Evolutionary conservation across 2,888 invertebrate genomes (phyloP), one percentile per base, ranked within the genome.

Genomic region (Cantharis lateralis): DNA sequence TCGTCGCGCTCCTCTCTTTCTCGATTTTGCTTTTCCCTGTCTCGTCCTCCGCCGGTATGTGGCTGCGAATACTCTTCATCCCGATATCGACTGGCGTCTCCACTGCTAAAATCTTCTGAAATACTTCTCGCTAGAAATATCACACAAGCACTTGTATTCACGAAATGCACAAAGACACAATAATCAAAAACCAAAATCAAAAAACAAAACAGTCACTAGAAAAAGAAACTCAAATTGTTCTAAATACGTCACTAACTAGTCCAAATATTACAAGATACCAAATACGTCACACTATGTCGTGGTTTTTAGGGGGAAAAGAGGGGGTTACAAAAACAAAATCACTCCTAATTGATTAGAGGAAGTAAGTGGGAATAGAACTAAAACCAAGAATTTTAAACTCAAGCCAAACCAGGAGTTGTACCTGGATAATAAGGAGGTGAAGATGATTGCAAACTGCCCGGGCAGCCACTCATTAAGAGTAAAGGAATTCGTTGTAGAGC

Each of bases 31-130:
- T 88, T 88, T 82, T 91, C 90, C 76, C 88, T 88, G 86, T 91
- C 89, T 78, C 78, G 64, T 79, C 76, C 78, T 81, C 79, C 81
- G 16, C 79, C 78, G 71, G 84, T 80, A 79, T 91, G 90, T 83
- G 90, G 87, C 82, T 88, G 89, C 80, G 89, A 85, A 80, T 89
- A 88, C 79, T 91, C 90, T 74, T 93, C 93, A 82, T 93, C 93
- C 82, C 92, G 91, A 84, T 90, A 90, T 82, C 91, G 91, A 72
- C 91, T 89, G 80, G 91, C 91, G 88, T 96, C 95, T 83, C 95
- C 95, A 89, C 96, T 97, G 89, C 97, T 97, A 91, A 98, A 98
- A 89, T 98, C 98, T 90, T 98, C 98, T 87, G 98, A 98, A 89
- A 97, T 96, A 91, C 97, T 97, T 88, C 97, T 94, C 85, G 97